Percentiles rank a stretch among this genome's conserved stretches.
Conservation (phyloP, 1,140 invertebrate species). For the Pseudomyrmex pallidus region DNA sequence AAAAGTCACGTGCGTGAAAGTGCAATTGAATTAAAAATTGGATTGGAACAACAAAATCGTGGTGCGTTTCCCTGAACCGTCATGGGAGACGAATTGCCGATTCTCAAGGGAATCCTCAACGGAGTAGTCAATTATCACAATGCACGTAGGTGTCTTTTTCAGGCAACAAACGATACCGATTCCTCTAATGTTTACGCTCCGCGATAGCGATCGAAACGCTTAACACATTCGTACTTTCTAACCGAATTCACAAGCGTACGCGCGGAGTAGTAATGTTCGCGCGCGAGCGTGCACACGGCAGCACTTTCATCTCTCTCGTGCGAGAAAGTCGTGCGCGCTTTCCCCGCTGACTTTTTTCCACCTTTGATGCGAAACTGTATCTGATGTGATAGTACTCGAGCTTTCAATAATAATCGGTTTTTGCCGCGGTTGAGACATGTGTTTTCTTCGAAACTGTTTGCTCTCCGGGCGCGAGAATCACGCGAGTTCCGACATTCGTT, state of each 20-base stretch:
- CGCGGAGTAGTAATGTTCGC: not conserved
- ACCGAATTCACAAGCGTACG: slow-evolving; percentile 57
- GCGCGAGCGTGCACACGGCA: slow-evolving; percentile 10
- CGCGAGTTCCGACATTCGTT: slow-evolving; percentile 64
- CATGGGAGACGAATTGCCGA: slow-evolving; percentile 94
- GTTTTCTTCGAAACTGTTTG: slow-evolving; percentile 12
- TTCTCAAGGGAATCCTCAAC: slow-evolving; percentile 94
- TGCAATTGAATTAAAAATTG: slow-evolving; percentile 9
- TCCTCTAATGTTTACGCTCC: no score
- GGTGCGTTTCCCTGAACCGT: slow-evolving; percentile 67
- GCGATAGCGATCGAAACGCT: not conserved
- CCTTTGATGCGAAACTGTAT: slow-evolving; percentile 46
- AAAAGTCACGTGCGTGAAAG: slow-evolving; percentile 46
- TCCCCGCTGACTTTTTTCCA: slow-evolving; percentile 70
- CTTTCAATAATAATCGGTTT: slow-evolving; percentile 22
- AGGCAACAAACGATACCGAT: no score
- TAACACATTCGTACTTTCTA: slow-evolving; percentile 67
- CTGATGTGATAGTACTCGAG: slow-evolving; percentile 30
- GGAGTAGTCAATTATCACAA: slow-evolving; percentile 95
- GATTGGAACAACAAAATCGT: slow-evolving; percentile 2
- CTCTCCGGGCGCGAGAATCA: slow-evolving; percentile 35
- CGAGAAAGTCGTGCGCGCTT: slow-evolving; percentile 75
- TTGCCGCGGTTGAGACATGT: not conserved
- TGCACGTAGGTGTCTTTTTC: slow-evolving; percentile 91
- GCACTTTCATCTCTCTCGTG: slow-evolving; percentile 70